phyloP scores from a whole-genome alignment of 2,113 vertebrate genomes.

The Irena cyanogastra region DNA sequence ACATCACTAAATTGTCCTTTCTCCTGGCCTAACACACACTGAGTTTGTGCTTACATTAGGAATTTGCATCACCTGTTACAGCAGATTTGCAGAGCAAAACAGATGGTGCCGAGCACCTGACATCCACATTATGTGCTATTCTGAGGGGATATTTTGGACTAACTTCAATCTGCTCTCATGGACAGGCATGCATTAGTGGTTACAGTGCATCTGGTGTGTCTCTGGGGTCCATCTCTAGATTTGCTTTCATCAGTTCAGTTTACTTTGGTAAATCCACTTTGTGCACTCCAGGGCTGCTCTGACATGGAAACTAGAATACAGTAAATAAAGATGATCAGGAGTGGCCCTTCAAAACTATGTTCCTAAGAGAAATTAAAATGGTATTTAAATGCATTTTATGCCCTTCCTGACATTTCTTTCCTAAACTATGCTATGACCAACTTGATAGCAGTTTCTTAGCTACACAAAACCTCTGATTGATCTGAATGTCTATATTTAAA shows the following conservation, averaged over 20 bases:
- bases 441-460: background rate
- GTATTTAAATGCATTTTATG: background rate
- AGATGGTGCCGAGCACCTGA: constrained; percentile 1
- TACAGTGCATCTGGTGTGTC: background rate
- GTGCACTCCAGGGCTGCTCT: background rate
- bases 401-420: background rate
- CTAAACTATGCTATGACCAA: background rate
- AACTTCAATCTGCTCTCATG: background rate
- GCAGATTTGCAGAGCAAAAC: background rate
- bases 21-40: background rate
- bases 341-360: background rate
- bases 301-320: background rate
- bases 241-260: constrained; percentile 9
- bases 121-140: background rate
- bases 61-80: constrained; percentile 1
- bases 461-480: background rate
- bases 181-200: background rate
- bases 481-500: background rate
- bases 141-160: background rate
- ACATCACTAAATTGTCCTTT: background rate
- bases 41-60: background rate
- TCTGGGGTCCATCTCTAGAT: background rate
- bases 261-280: constrained; percentile 26
- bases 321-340: background rate
- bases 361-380: background rate